phyloP scores from a whole-genome alignment of 2,888 invertebrate species.

The Trisateles emortualis region DNA sequence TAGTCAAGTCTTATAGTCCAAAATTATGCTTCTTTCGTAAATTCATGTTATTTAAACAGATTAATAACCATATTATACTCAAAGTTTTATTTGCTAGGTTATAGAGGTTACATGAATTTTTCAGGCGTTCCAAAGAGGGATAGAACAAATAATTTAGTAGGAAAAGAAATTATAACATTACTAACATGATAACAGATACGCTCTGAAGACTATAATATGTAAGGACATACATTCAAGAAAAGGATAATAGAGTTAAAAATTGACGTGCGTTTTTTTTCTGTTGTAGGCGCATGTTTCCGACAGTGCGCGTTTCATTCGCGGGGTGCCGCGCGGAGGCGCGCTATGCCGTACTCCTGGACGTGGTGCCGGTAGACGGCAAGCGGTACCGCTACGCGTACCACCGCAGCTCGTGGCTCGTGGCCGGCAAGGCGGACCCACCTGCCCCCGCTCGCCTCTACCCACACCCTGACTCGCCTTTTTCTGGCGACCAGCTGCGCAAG shows the following conservation, averaged over 20 bases:
- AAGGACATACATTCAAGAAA: neutral
- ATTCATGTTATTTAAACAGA: too few relatives aligned
- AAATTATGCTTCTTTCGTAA: neutral
- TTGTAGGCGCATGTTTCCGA: constrained; percentile 98
- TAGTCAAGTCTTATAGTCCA: constrained; percentile 4
- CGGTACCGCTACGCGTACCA: constrained; percentile 99
- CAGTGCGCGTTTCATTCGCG: constrained; percentile 97
- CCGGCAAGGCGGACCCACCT: constrained; percentile 99
- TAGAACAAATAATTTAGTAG: too few relatives aligned
- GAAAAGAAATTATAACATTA: too few relatives aligned
- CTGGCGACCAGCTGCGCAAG: constrained; percentile 97
- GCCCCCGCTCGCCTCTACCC: constrained; percentile 97
- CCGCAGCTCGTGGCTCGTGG: constrained; percentile 98
- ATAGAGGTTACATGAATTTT: too few relatives aligned
- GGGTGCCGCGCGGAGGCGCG: constrained; percentile 93
- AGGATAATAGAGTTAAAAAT: neutral
- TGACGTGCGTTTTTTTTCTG: constrained; percentile 12
- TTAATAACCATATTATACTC: too few relatives aligned
- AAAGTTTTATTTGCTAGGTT: too few relatives aligned
- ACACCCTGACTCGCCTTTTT: constrained; percentile 98
- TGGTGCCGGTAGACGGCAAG: constrained; percentile 98
- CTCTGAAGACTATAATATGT: too few relatives aligned
- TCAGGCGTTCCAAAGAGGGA: too few relatives aligned
- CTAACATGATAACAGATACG: too few relatives aligned
- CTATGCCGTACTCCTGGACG: constrained; percentile 98